These are phyloP conservation scores for Augochlorella aurata DNA, from an alignment of 2,888 invertebrate species.

Conservation along the genomic window DNA sequence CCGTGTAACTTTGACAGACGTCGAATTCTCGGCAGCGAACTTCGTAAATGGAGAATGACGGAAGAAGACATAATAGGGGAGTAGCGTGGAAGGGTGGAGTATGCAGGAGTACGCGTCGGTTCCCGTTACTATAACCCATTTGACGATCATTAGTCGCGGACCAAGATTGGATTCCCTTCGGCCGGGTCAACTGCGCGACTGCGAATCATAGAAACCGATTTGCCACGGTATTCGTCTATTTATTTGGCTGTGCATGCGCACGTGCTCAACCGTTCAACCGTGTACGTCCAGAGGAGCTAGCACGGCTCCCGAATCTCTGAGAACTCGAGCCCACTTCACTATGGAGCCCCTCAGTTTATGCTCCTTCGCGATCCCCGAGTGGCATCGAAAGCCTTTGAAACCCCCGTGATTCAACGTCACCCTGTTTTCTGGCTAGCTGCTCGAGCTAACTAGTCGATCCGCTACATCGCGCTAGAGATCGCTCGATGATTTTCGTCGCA, in stretches of 20 bases:
- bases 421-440: slow-evolving; percentile 43
- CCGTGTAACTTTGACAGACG: not conserved
- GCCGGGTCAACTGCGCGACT: not conserved
- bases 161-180: slow-evolving; percentile 32
- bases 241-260: slow-evolving; percentile 1
- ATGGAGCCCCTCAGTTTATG: not conserved
- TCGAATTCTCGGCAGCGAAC: slow-evolving; percentile 19
- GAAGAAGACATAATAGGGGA: not conserved
- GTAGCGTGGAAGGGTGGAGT: not conserved
- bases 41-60: slow-evolving; percentile 46
- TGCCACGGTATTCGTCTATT: not conserved
- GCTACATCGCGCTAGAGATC: slow-evolving; percentile 12
- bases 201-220: not conserved
- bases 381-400: slow-evolving; percentile 33
- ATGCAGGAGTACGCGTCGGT: not conserved
- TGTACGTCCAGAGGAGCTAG: not conserved
- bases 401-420: slow-evolving; percentile 34
- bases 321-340: slow-evolving; percentile 30
- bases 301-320: slow-evolving; percentile 9
- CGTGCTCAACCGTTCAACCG: not conserved
- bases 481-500: slow-evolving; percentile 11
- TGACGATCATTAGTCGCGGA: slow-evolving; percentile 41
- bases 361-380: not conserved
- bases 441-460: slow-evolving; percentile 21
- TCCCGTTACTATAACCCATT: slow-evolving; percentile 11